A percentile compares a stretch with the other conserved stretches of the same genome.
Evolutionary conservation across 2,113 vertebrate species (phyloP).

Genomic region (Anguilla rostrata): DNA sequence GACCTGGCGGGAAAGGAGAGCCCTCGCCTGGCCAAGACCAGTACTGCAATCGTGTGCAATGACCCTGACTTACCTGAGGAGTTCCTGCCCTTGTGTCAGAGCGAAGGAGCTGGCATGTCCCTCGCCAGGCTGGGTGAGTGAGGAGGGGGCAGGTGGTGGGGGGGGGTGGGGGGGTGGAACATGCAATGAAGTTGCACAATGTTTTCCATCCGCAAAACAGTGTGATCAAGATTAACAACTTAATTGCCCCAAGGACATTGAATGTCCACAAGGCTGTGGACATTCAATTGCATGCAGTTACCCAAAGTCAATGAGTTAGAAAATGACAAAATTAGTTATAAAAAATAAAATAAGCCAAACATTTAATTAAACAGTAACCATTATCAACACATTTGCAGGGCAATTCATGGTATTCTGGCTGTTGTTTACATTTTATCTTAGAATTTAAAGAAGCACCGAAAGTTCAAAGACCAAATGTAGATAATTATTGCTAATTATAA

Average conservation of each 20-base stretch:
- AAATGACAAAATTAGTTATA: too few species aligned
- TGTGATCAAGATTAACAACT: neutral
- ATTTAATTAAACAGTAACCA: neutral
- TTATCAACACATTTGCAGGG: neutral
- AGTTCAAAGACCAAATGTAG: neutral
- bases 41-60: conserved; percentile 50
- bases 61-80: conserved; percentile 68
- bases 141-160: neutral
- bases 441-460: neutral
- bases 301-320: neutral
- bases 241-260: neutral
- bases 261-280: too few species aligned
- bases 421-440: neutral
- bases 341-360: too few species aligned
- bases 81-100: conserved; percentile 67
- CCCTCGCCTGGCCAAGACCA: conserved; percentile 9
- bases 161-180: neutral
- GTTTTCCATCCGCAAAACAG: neutral
- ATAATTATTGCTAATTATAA: neutral
- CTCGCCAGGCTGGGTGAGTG: conserved; percentile 70
- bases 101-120: conserved; percentile 52
- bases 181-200: neutral
- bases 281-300: neutral
- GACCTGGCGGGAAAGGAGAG: conserved; percentile 2
- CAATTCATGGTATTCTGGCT: neutral